phyloP scores from a whole-genome alignment of 1,140 invertebrate genomes.

The Brachionus manjavacas region DNA sequence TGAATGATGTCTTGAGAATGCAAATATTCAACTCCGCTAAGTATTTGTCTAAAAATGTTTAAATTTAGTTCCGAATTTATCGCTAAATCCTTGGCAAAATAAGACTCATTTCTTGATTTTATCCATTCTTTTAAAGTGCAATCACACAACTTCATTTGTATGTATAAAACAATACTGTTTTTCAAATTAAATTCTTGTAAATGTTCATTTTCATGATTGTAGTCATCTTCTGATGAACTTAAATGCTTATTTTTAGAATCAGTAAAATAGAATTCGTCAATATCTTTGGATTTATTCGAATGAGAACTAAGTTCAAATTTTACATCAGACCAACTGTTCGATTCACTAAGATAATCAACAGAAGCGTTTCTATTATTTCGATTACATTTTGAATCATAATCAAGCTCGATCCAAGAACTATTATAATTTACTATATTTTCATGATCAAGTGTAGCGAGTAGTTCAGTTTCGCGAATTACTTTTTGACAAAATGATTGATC shows the following conservation, averaged over 20 bases:
- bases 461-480: not conserved
- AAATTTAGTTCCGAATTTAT: not conserved
- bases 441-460: conserved; percentile 22
- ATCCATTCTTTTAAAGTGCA: conserved; percentile 24
- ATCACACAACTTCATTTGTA: conserved; percentile 40
- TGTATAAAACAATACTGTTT: not conserved
- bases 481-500: not conserved
- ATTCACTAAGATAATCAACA: not conserved
- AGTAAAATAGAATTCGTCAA: not conserved
- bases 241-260: not conserved
- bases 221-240: not conserved
- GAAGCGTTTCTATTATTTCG: not conserved
- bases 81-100: not conserved
- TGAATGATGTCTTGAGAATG: conserved; percentile 99
- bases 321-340: not conserved
- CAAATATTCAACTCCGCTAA: conserved; percentile 95
- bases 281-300: not conserved
- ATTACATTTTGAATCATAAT: not conserved
- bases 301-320: not conserved
- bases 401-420: conserved; percentile 23
- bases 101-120: not conserved
- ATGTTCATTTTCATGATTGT: not conserved
- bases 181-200: not conserved
- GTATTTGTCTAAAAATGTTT: conserved; percentile 83
- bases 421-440: conserved; percentile 37